These are phyloP conservation scores for Drosophila busckii DNA, from an alignment of 1,140 invertebrate genomes.

Conservation along the genomic window DNA sequence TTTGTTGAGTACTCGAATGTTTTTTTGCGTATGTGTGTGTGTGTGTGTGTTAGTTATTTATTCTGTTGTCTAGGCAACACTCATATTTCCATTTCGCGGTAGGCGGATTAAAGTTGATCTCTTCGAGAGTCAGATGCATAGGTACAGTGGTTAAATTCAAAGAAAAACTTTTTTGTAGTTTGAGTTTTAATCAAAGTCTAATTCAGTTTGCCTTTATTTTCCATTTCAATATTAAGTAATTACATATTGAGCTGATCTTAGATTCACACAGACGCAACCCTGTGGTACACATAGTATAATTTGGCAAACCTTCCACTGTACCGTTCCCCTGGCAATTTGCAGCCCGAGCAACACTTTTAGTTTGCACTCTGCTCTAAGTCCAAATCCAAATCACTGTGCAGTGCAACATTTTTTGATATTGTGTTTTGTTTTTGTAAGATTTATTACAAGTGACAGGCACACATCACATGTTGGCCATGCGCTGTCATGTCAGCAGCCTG, in stretches of 20 bases:
- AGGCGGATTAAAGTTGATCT: conserved; percentile 50
- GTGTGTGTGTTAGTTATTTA: conserved; percentile 9
- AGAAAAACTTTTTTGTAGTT: neutral
- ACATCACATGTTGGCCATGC: conserved; percentile 53
- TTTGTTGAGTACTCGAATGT: no score
- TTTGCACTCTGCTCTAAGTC: no score
- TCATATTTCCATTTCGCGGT: conserved; percentile 59
- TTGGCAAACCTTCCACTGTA: no score
- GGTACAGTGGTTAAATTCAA: neutral
- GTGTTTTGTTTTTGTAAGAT: conserved; percentile 69
- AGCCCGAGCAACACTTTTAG: no score
- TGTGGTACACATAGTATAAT: no score
- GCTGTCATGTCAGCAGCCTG: conserved; percentile 51
- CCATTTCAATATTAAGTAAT: neutral
- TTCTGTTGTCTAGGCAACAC: conserved; percentile 21
- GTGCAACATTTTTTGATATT: no score
- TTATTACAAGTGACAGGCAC: conserved; percentile 66
- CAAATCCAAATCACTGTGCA: conserved; percentile 53
- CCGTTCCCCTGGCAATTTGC: no score
- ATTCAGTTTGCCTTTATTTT: neutral
- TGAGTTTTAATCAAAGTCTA: neutral
- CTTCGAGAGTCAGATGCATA: conserved; percentile 6
- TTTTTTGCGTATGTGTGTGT: conserved; percentile 15
- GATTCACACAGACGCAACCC: no score
- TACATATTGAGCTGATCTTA: no score